Base-by-base conservation (phyloP, 2,888 invertebrate genomes). In the Ectemnius lituratus region DNA sequence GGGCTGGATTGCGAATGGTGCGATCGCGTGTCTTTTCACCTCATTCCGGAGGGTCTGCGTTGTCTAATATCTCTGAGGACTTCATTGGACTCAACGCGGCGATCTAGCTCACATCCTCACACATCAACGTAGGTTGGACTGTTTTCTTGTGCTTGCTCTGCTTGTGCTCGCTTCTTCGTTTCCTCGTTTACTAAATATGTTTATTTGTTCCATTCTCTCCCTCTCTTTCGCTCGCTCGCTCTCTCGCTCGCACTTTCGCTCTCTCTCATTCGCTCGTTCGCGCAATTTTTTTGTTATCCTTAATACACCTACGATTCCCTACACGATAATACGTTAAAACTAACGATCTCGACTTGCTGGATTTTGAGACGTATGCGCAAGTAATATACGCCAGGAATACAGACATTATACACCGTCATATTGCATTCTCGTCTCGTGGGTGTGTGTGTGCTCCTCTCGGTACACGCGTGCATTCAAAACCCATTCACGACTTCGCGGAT, bases 51-150 rank as follows among this genome's bases (percentile, higher is more conserved):
- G 87, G 86, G 88, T 86, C 85, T 76, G 76, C 76, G 77, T 81
- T 63, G 67, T 64, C 66, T 70, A 75, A 78, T 73, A 81, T 81
- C 81, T 81, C 80, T 81, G 80, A 82, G 82, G 82, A 82, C 82
- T 77, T 81, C 65, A 78, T 78, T 75, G 84, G 85, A 87, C 86
- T 89, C 87, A 87, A 87, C 86, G 86, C 85, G 87, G 85, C 85
- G 86, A 85, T 88, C 84, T 85, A 84, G 85, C 84, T 87, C 85
- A 88, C 86, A 87, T 87, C 88, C 88, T 89, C 88, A 87, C 88
- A 88, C 86, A 88, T 88, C 87, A 88, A 87, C 87, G 86, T 88
- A 86, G 76, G 74, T 76, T 73, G 57, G 23, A 70, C 59, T 74
- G 71, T 78, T 80, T 70, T 74, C 69, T 78, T 75, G 62, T 67